phyloP scores from a whole-genome alignment of 2,113 vertebrate species.

The Rhea americana region DNA sequence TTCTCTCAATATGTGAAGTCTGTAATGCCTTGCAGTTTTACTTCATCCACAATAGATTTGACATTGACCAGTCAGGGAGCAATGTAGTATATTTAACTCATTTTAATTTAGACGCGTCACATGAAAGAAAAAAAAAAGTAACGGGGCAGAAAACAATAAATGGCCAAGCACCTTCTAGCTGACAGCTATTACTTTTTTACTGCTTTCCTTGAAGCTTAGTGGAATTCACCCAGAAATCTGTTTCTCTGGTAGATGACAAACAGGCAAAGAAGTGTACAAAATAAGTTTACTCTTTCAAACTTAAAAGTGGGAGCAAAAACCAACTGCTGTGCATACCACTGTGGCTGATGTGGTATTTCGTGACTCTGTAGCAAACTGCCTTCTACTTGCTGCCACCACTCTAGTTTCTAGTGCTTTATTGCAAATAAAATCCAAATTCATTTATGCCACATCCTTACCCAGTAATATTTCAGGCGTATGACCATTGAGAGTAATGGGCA shows the following conservation, averaged over 20 bases:
- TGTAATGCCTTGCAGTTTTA: slow-evolving; percentile 39
- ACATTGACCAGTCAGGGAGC: not conserved
- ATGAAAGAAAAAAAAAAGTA: not conserved
- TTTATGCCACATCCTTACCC: slow-evolving; percentile 8
- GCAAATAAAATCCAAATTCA: slow-evolving; percentile 21
- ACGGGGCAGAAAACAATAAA: not conserved
- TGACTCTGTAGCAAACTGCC: not conserved
- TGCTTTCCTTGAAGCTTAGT: not conserved
- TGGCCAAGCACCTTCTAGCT: not conserved
- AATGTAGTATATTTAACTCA: not conserved
- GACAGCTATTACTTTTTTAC: not conserved
- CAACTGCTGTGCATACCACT: not conserved
- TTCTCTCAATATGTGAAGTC: slow-evolving; percentile 65
- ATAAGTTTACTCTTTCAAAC: not conserved
- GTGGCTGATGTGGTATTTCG: not conserved
- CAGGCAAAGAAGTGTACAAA: not conserved
- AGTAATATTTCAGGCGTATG: slow-evolving; percentile 13
- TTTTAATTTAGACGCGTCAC: not conserved
- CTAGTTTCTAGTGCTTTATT: slow-evolving; percentile 19
- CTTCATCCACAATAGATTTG: not conserved
- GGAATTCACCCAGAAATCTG: not conserved
- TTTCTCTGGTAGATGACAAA: not conserved
- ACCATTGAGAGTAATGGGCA: not conserved
- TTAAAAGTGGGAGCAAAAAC: not conserved
- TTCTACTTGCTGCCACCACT: slow-evolving; percentile 34